Percentiles rank a stretch among this genome's conserved stretches.
These are phyloP conservation scores for Dipus sagitta DNA, from an alignment of 2,797 vertebrate genomes.

Conservation along the genomic window DNA sequence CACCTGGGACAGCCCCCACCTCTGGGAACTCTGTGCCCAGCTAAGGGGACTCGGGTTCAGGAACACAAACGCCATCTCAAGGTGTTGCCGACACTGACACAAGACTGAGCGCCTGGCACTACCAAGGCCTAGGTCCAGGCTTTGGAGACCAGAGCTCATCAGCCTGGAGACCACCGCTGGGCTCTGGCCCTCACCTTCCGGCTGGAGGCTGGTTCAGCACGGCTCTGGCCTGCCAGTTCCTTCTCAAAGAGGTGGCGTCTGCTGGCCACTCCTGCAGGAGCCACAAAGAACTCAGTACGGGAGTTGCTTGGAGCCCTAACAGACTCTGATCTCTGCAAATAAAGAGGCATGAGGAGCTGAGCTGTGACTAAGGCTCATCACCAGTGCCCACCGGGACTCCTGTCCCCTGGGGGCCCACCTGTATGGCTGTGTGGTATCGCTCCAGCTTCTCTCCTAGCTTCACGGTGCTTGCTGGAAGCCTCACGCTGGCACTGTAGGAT, in stretches of 20 bases:
- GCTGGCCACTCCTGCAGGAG: conserved; percentile 93
- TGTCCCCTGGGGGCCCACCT: conserved; percentile 91
- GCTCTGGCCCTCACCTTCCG: conserved; percentile 88
- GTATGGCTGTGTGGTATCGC: conserved; percentile 92
- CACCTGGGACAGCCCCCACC: neutral
- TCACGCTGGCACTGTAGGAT: conserved; percentile 90
- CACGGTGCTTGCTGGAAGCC: conserved; percentile 89
- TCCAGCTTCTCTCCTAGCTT: conserved; percentile 95
- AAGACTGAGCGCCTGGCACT: accelerated
- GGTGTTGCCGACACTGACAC: neutral
- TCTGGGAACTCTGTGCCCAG: neutral
- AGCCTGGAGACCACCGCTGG: neutral
- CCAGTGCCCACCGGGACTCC: accelerated
- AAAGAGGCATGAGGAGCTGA: neutral
- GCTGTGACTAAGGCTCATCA: accelerated
- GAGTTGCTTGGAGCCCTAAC: conserved; percentile 85
- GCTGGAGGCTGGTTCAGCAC: conserved; percentile 60
- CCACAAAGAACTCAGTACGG: conserved; percentile 88
- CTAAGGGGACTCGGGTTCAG: neutral
- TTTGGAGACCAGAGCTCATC: neutral
- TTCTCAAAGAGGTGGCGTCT: conserved; percentile 95
- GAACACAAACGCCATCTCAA: neutral
- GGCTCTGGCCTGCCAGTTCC: conserved; percentile 83
- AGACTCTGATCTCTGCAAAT: conserved; percentile 90
- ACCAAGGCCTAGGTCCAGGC: neutral